These are phyloP conservation scores for Doryteuthis pealeii DNA, from an alignment of 1,140 invertebrate species.

Conservation along the genomic window DNA sequence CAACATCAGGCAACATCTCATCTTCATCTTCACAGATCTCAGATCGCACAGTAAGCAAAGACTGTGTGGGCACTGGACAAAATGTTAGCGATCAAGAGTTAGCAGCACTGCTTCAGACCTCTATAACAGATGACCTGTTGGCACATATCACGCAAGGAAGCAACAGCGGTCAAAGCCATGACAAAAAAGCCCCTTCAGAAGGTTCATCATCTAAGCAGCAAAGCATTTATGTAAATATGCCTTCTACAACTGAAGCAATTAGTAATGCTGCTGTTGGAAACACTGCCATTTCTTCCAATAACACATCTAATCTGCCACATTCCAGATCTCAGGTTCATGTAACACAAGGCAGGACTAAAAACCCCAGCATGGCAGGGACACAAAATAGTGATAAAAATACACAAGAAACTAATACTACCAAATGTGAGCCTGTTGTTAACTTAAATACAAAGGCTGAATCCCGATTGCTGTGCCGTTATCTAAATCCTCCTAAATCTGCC, in stretches of 20 bases:
- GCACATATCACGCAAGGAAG: slow-evolving; percentile 37
- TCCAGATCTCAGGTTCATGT: slow-evolving; percentile 12
- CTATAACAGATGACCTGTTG: slow-evolving; percentile 45
- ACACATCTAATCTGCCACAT: slow-evolving; percentile 8
- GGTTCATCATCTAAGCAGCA: neutral
- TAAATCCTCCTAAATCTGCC: neutral
- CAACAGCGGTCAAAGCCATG: slow-evolving; percentile 12
- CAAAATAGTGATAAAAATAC: neutral
- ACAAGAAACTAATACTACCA: neutral
- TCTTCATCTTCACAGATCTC: slow-evolving; percentile 16
- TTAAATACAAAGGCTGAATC: neutral
- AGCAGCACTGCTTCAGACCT: slow-evolving; percentile 35
- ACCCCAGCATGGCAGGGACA: neutral
- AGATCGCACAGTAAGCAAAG: slow-evolving; percentile 15
- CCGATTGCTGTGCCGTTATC: neutral
- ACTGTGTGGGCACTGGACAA: slow-evolving; percentile 3
- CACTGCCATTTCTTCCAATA: slow-evolving; percentile 7
- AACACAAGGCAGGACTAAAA: neutral
- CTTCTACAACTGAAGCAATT: neutral
- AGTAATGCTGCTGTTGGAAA: neutral
- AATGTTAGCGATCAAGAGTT: slow-evolving; percentile 42
- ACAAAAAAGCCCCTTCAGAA: slow-evolving; percentile 11
- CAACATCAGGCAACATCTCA: neutral
- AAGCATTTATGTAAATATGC: slow-evolving; percentile 6
- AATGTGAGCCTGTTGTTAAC: neutral